Evolutionary conservation across 1,140 invertebrate genomes (phyloP).

Genomic region (Drosophila baimaii): DNA sequence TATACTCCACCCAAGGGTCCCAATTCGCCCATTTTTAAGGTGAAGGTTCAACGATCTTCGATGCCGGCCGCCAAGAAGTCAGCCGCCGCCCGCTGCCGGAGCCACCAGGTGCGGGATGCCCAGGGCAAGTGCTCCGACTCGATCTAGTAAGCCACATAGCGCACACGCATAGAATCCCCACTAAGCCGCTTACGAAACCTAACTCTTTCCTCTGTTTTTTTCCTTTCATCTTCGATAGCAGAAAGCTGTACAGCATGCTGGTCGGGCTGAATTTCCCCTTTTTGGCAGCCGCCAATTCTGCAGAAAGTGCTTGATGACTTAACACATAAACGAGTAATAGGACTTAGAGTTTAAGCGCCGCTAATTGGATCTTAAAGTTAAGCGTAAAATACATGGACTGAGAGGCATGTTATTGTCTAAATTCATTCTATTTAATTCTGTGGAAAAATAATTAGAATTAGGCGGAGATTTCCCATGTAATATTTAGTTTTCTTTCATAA

Average conservation of each 20-base stretch:
- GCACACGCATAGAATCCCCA: slow-evolving; percentile 23
- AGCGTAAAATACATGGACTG: slow-evolving; percentile 38
- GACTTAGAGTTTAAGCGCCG: slow-evolving; percentile 18
- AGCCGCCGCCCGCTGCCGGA: slow-evolving; percentile 51
- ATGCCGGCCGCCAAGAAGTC: slow-evolving; percentile 15
- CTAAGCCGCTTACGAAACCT: slow-evolving; percentile 41
- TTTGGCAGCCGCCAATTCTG: slow-evolving; percentile 38
- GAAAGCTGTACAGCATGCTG: slow-evolving; percentile 74
- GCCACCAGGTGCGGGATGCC: slow-evolving; percentile 66
- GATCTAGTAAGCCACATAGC: slow-evolving; percentile 69
- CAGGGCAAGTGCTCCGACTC: slow-evolving; percentile 72
- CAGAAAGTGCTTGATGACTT: slow-evolving; percentile 26
- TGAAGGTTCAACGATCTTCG: slow-evolving; percentile 71
- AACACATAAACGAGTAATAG: slow-evolving; percentile 1
- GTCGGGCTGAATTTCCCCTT: slow-evolving; percentile 68
- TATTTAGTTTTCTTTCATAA: background rate
- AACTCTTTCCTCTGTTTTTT: slow-evolving; percentile 16
- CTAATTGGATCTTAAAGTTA: slow-evolving; percentile 38
- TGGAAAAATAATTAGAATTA: too few species aligned
- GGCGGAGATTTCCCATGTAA: too few species aligned
- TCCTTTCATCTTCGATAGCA: slow-evolving; percentile 49
- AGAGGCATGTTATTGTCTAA: background rate
- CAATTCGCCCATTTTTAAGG: slow-evolving; percentile 75
- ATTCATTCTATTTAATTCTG: background rate
- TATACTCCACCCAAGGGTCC: slow-evolving; percentile 64